phyloP scores from a whole-genome alignment of 2,797 vertebrate genomes.

The Mormyrops attenuatus region DNA sequence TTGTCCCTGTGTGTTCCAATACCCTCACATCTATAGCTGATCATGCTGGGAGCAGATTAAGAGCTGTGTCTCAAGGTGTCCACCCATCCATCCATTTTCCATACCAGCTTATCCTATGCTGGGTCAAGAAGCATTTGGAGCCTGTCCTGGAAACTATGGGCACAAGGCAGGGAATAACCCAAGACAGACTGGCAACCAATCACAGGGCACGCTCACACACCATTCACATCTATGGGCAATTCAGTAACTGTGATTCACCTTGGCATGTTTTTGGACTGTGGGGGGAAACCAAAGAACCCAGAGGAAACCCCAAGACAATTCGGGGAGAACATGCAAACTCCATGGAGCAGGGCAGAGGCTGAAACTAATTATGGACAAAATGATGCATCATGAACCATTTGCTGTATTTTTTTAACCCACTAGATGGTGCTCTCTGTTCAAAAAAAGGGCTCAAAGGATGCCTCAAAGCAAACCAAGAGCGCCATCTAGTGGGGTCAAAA shows the following conservation, averaged over 20 bases:
- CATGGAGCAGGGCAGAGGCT: neutral
- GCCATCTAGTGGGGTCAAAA: neutral
- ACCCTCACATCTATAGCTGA: neutral
- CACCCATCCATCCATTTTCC: neutral
- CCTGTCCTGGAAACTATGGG: neutral
- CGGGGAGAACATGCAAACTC: neutral
- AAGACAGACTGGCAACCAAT: neutral
- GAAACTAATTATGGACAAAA: neutral
- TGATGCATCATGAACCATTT: neutral
- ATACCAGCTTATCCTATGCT: neutral
- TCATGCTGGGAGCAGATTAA: neutral
- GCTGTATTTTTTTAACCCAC: neutral
- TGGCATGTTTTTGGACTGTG: neutral
- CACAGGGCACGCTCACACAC: neutral
- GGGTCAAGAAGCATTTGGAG: neutral
- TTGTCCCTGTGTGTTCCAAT: neutral
- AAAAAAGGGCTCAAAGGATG: neutral
- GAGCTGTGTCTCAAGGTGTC: neutral
- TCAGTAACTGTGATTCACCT: neutral
- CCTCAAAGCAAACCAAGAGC: neutral
- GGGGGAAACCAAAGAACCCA: neutral
- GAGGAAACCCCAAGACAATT: neutral
- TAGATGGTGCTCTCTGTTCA: neutral
- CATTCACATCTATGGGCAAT: neutral
- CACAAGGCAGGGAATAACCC: neutral